Evolutionary conservation across 2,797 vertebrate genomes (phyloP), one percentile per base, ranked within the genome.

Genomic region (Falco biarmicus): DNA sequence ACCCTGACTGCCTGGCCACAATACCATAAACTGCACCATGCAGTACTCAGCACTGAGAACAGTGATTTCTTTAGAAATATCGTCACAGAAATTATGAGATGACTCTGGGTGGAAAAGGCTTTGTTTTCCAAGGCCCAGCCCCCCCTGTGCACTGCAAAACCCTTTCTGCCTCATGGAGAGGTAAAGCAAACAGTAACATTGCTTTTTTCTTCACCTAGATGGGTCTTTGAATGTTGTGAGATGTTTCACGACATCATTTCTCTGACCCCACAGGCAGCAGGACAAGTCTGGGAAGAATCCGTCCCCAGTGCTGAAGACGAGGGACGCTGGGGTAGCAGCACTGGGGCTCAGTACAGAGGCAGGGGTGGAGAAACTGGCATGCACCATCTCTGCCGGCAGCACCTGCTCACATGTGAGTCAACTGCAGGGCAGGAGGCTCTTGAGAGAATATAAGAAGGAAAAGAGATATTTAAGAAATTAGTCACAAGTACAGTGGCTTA

Each of bases 391-490:
- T 95, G 87, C 91, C 79, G 92, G 87, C 84, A 91, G 65, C 94
- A 91, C 94, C 92, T 95, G 94, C 92, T 95, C 3, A 4, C 0
- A 0, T 57, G 57, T 93, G 95, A 97, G 94, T 78, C 96, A 96
- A 75, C 92, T 7, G 25, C 1, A 0, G 50, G 59, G 82, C 37
- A 0, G 76, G 61, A 95, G 92, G 71, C 95, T 81, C 94, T 96
- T 78, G 54, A 96, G 64, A 71, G 82, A 86, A 26, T 84, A 37
- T 48, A 73, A 97, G 91, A 87, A 87, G 87, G 78, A 87, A 83
- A 92, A 87, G 41, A 96, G 95, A 93, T 97, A 92, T 94, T 95
- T 97, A 85, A 96, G 87, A 94, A 94, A 92, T 96, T 96, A 96
- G 93, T 97, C 96, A 96, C 75, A 83, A 92, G 66, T 64, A 39